Evolutionary conservation across 2,113 vertebrate species (phyloP).

Genomic region (Leucopternis melanops): DNA sequence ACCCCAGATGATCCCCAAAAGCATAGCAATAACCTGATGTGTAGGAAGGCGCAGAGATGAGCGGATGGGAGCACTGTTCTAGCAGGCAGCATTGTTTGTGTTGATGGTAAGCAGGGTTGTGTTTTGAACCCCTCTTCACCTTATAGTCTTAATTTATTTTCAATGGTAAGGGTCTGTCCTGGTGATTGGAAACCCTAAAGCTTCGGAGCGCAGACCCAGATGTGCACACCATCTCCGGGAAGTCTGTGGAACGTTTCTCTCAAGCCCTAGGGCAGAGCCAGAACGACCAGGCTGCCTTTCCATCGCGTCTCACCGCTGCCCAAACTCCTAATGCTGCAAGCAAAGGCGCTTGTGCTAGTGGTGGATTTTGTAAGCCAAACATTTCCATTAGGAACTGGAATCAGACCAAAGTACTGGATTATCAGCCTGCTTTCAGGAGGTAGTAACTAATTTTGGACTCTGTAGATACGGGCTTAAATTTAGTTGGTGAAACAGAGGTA

Average conservation of each 20-base stretch:
- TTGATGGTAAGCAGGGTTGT: background rate
- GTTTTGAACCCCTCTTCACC: background rate
- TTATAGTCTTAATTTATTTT: background rate
- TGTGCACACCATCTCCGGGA: accelerated
- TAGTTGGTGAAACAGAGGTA: background rate
- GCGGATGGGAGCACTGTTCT: background rate
- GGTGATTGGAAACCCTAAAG: background rate
- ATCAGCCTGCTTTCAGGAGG: background rate
- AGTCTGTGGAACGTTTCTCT: background rate
- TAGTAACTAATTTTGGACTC: background rate
- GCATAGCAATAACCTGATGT: background rate
- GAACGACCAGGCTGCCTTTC: background rate
- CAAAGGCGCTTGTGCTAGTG: background rate
- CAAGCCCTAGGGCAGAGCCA: background rate
- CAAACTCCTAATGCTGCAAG: background rate
- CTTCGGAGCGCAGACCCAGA: background rate
- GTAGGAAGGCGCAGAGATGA: background rate
- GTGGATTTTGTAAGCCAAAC: background rate
- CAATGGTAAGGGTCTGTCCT: background rate
- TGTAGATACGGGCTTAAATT: background rate
- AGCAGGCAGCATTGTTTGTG: background rate
- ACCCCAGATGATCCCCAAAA: background rate
- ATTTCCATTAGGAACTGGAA: background rate
- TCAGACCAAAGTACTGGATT: background rate
- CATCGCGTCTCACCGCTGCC: background rate